phyloP scores from a whole-genome alignment of 2,888 invertebrate genomes.

The Elysia crispata region DNA sequence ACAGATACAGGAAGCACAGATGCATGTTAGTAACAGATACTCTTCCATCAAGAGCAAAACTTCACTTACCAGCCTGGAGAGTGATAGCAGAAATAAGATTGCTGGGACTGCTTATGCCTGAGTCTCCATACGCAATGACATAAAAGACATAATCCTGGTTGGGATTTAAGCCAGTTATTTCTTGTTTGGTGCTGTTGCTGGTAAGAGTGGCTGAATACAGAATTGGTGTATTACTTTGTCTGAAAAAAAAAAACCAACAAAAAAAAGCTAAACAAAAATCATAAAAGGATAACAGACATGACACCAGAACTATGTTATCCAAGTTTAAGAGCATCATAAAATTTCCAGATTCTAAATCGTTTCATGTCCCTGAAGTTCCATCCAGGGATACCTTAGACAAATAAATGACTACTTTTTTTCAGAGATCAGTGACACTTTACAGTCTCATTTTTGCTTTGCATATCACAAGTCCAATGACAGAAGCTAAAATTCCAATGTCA shows the following conservation, averaged over 20 bases:
- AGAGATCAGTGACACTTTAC: too few relatives aligned
- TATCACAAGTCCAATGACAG: too few relatives aligned
- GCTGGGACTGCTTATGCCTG: conserved; percentile 64
- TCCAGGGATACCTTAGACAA: too few relatives aligned
- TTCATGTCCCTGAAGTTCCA: too few relatives aligned
- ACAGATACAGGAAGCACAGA: not conserved
- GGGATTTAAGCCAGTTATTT: conserved; percentile 60
- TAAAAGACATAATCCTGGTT: conserved; percentile 67
- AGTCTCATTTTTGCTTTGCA: too few relatives aligned
- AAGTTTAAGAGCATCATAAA: too few relatives aligned
- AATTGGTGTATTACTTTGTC: not conserved
- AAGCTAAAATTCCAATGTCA: too few relatives aligned
- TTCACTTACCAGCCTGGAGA: conserved; percentile 64
- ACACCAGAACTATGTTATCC: too few relatives aligned
- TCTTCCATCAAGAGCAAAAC: not conserved
- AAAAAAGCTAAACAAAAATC: too few relatives aligned
- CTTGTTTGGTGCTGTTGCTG: conserved; percentile 50
- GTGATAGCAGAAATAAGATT: conserved; percentile 62
- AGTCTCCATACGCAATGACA: conserved; percentile 63
- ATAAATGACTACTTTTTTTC: too few relatives aligned
- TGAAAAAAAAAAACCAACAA: not conserved
- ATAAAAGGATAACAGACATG: too few relatives aligned
- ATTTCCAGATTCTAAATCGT: too few relatives aligned
- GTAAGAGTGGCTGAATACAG: conserved; percentile 48
- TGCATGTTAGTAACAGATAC: not conserved